phyloP scores from a whole-genome alignment of 2,113 vertebrate genomes.

The Salminus brasiliensis region DNA sequence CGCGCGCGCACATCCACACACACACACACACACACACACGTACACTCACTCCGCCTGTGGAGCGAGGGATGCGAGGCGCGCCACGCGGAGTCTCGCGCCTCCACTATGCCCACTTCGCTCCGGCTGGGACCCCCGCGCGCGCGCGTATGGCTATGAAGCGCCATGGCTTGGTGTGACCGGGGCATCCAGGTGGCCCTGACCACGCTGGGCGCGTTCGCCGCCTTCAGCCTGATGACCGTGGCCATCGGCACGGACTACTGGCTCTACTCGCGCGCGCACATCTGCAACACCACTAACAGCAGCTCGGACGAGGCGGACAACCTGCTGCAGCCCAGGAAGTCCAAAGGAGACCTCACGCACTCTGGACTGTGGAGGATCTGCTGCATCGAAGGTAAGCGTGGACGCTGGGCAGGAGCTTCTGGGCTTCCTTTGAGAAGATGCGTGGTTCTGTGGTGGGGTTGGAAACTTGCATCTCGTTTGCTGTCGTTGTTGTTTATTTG shows the following conservation, averaged over 20 bases:
- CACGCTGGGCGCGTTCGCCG: slow-evolving; percentile 88
- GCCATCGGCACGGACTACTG: slow-evolving; percentile 97
- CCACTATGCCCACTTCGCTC: neutral
- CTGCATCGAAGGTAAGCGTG: slow-evolving; percentile 88
- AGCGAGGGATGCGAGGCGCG: neutral
- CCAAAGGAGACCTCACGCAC: slow-evolving; percentile 87
- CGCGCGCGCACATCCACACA: too few relatives aligned
- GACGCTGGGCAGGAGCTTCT: neutral
- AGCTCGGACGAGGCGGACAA: slow-evolving; percentile 80
- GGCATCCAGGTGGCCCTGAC: slow-evolving; percentile 90
- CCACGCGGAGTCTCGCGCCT: neutral
- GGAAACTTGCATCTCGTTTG: neutral
- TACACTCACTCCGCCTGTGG: neutral
- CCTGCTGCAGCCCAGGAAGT: slow-evolving; percentile 77
- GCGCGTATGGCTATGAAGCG: slow-evolving; percentile 42
- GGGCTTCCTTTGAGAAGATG: neutral
- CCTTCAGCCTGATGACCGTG: slow-evolving; percentile 95
- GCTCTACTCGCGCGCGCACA: slow-evolving; percentile 92
- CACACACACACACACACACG: too few relatives aligned
- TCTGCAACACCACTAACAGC: slow-evolving; percentile 91
- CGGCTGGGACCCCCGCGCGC: neutral
- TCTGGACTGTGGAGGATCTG: slow-evolving; percentile 95
- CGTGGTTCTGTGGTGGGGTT: neutral
- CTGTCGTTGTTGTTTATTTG: too few relatives aligned
- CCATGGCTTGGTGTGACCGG: slow-evolving; percentile 94